These are phyloP conservation scores for Nematolebias whitei DNA, from an alignment of 2,113 vertebrate genomes.

Conservation along the genomic window DNA sequence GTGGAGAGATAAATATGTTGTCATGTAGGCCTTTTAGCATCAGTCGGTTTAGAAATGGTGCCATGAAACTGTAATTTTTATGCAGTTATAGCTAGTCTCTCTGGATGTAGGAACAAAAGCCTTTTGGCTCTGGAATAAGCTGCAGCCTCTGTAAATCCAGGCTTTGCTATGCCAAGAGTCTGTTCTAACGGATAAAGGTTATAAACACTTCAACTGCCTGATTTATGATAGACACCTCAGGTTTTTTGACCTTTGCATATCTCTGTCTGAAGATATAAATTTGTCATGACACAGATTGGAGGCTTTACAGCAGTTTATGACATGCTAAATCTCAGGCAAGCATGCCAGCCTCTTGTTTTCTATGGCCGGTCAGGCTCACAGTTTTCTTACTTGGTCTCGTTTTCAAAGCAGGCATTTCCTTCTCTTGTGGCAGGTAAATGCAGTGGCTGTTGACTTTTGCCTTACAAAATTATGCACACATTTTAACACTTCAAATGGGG, in stretches of 20 bases:
- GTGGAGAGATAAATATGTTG: constrained; percentile 53
- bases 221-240: constrained; percentile 84
- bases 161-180: constrained; percentile 78
- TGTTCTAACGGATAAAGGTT: constrained; percentile 82
- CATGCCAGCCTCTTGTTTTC: constrained; percentile 77
- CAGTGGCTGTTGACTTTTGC: constrained; percentile 11
- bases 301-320: constrained; percentile 85
- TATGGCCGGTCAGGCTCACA: constrained; percentile 66
- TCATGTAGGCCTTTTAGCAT: constrained; percentile 43
- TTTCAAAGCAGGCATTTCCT: constrained; percentile 29
- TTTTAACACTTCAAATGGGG: neutral
- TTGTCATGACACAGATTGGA: constrained; percentile 85
- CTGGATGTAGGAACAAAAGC: constrained; percentile 25
- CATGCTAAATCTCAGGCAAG: constrained; percentile 81
- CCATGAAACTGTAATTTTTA: constrained; percentile 45
- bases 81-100: constrained; percentile 48
- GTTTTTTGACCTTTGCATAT: constrained; percentile 86
- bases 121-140: constrained; percentile 59
- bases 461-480: neutral
- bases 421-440: neutral
- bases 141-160: constrained; percentile 73
- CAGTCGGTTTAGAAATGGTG: constrained; percentile 37
- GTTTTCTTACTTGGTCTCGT: constrained; percentile 54
- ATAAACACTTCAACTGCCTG: constrained; percentile 82
- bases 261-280: constrained; percentile 84